These are phyloP conservation scores for Eledona agricola DNA, from an alignment of 2,888 invertebrate genomes.

Conservation along the genomic window DNA sequence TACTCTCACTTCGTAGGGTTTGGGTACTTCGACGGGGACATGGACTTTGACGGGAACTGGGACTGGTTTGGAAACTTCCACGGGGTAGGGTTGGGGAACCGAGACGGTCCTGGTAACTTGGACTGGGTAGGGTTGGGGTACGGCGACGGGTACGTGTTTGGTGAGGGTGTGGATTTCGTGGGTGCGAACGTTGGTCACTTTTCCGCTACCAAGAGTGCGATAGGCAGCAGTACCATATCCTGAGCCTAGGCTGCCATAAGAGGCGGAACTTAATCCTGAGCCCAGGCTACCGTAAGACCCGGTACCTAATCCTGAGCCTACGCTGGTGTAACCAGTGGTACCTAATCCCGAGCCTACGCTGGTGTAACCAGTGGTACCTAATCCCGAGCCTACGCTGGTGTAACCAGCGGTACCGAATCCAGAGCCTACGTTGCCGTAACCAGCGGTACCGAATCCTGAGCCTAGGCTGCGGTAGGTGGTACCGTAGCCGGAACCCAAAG, in stretches of 20 bases:
- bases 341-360: neutral
- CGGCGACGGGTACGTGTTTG: constrained; percentile 50
- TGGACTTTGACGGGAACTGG: constrained; percentile 45
- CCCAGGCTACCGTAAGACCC: no score
- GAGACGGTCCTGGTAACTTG: constrained; percentile 50
- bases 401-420: neutral
- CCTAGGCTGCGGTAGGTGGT: neutral
- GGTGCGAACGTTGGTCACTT: constrained; percentile 17
- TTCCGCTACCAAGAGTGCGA: neutral
- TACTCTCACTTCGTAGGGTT: constrained; percentile 51
- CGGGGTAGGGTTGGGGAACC: constrained; percentile 55
- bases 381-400: neutral
- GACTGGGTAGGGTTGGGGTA: constrained; percentile 57
- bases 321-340: no score
- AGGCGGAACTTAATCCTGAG: neutral
- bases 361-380: neutral
- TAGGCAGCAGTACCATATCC: constrained; percentile 1
- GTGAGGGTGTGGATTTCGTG: constrained; percentile 49
- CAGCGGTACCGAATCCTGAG: neutral
- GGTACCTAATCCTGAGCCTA: no score
- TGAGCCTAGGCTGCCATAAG: neutral
- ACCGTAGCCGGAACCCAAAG: constrained; percentile 1
- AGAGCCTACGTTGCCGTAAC: neutral
- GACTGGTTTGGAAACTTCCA: constrained; percentile 44
- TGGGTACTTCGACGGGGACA: constrained; percentile 52